Percentiles rank a stretch among this genome's conserved stretches.
Conservation (phyloP, 1,140 invertebrate species). For the Lepidotrigona ventralis region DNA sequence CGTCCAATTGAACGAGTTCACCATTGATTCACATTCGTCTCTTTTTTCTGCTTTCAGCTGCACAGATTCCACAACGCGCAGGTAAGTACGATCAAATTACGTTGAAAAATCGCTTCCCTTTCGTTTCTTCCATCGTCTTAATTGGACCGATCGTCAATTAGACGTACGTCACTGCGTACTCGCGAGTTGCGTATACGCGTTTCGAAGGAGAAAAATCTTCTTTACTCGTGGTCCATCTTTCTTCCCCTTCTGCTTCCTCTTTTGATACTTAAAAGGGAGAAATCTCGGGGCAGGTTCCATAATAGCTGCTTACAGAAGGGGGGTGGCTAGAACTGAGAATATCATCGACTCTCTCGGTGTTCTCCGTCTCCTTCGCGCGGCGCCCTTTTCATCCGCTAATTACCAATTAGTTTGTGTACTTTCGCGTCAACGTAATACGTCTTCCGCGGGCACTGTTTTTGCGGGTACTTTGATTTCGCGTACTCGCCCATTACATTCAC, state of each 20-base stretch:
- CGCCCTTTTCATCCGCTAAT: slow-evolving; percentile 15
- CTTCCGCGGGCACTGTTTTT: not conserved
- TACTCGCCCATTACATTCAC: not conserved
- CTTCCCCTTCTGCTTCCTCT: not conserved
- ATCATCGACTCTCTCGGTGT: not conserved
- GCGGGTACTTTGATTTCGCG: not conserved
- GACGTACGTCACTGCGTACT: not conserved
- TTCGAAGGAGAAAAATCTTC: not conserved
- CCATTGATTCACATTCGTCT: slow-evolving; percentile 67
- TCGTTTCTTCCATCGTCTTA: not conserved
- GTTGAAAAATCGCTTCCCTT: slow-evolving; percentile 33
- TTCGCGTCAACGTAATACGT: not conserved
- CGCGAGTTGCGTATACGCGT: not conserved
- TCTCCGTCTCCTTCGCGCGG: not conserved
- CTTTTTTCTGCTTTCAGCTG: slow-evolving; percentile 88
- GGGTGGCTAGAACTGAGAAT: not conserved
- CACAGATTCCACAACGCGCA: slow-evolving; percentile 93
- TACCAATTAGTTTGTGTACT: slow-evolving; percentile 32
- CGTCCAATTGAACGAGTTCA: slow-evolving; percentile 38
- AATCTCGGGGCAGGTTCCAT: not conserved
- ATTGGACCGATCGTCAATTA: slow-evolving; percentile 51
- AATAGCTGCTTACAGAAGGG: slow-evolving; percentile 2
- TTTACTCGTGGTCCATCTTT: not conserved
- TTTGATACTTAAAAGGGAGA: not conserved
- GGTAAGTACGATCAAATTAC: slow-evolving; percentile 83